Evolutionary conservation across 2,888 invertebrate species (phyloP), one percentile per base, ranked within the genome.

Genomic region (Germaria angustata): DNA sequence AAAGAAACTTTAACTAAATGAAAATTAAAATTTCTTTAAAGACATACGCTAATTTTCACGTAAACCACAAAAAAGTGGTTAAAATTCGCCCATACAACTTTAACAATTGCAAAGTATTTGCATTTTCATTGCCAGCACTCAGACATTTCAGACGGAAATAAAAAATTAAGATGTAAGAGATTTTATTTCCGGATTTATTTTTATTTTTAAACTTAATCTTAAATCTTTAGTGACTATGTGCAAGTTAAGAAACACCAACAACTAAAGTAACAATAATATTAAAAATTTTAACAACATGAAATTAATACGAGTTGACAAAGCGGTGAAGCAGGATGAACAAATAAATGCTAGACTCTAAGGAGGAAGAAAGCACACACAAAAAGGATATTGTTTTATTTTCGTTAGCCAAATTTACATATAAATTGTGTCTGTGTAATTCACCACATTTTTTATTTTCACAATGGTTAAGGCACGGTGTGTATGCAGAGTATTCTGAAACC

Each of bases 351-450:
- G 34, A 22, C 6, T 44, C 6, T 32, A 28, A 7, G 17, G 4
- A 13, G 22, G 2, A 0, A 46, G 46, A 15, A 46, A 71, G 5
- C n/a, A n/a, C n/a, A 53, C 17, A 46, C 2, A 13, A 24, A 20
- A 53, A 15, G 4, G 17, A n/a, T 72, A 36, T 28, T 39, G 61
- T 65, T 77, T 69, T 69, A 46, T 73, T 78, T 63, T 68, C 36
- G 51, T 78, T 68, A 49, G 68, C 73, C 20, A 81, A 78, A 81
- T 78, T 81, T 78, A 78, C 81, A 81, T 81, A 78, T 81, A 81
- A 81, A 81, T 81, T 81, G 78, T 55, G 71, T 71, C 76, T 76
- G 69, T 81, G 71, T 76, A 59, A 51, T 59, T 59, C 6, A 2
- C 17, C 39, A 36, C 24, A 49, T 28, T 72, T n/a, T 61, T 68